These are phyloP conservation scores for Podocnemis expansa DNA, from an alignment of 2,113 vertebrate species.

Conservation along the genomic window DNA sequence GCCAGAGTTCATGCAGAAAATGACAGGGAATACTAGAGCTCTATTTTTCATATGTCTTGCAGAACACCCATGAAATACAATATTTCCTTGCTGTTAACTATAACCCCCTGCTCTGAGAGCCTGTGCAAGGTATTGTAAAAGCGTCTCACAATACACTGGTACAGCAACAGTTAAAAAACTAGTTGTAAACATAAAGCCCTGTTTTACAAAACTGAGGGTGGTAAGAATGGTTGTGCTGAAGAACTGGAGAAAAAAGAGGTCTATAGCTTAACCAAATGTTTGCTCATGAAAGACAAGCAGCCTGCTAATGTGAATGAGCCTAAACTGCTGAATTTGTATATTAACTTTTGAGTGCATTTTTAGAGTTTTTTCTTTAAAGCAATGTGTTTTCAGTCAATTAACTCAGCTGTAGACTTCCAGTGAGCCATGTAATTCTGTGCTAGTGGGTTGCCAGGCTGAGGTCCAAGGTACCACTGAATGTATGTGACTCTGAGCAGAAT, in stretches of 20 bases:
- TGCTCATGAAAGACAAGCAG: background rate
- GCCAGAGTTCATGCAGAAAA: background rate
- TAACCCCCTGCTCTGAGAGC: background rate
- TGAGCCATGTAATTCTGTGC: background rate
- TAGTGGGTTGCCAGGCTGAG: background rate
- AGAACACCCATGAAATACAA: too few relatives aligned
- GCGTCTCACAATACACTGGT: rapidly evolving
- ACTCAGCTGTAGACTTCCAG: background rate
- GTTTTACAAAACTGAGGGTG: background rate
- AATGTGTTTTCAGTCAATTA: background rate
- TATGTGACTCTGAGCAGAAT: background rate
- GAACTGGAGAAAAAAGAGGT: constrained; percentile 42
- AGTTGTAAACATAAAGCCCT: too few relatives aligned
- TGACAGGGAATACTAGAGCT: background rate
- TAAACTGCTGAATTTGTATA: background rate
- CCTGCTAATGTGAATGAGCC: background rate
- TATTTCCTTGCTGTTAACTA: background rate
- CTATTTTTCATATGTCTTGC: background rate
- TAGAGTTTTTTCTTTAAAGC: background rate
- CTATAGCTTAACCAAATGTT: background rate
- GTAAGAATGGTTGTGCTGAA: background rate
- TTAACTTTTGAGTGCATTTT: background rate
- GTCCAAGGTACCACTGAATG: background rate
- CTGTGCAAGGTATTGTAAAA: background rate
- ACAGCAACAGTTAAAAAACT: background rate